Evolutionary conservation across 2,113 vertebrate species (phyloP), one percentile per base, ranked within the genome.

Genomic region (Gymnobelideus leadbeateri): DNA sequence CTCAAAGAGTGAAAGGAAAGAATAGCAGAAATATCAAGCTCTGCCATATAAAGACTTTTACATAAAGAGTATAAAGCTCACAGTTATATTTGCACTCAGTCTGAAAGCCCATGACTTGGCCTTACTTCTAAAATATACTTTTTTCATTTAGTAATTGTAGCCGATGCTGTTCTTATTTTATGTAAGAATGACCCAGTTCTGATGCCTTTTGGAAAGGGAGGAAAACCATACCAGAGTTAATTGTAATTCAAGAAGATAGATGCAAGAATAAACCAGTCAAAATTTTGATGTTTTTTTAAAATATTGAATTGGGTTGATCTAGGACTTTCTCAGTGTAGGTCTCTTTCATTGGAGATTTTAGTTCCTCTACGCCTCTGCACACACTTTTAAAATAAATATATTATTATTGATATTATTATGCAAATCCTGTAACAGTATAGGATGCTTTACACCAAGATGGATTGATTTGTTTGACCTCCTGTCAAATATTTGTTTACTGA

Each of bases 401-500:
- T 93, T 53, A 31, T 90, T 94, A 90, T n/a, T 43, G 16, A 46
- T 92, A 25, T 68, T 94, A 31, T 92, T 28, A 91, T 91, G 49
- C 50, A 89, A 61, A 89, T 91, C 26, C 37, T 43, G 54, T 54
- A 92, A 47, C 5, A 90, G 23, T 23, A 77, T 92, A 23, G 53
- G 24, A 91, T 95, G 89, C n/a, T 51, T 68, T 93, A 84, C 3
- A 93, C 31, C 6, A 55, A 25, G 6, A 16, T 96, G 43, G 26
- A 92, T 50, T 91, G 9, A 68, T 97, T 97, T 96, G 52, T 61
- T 95, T 93, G 89, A 96, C 25, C 94, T 96, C 46, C 89, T 97
- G 61, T 97, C 57, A 97, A 94, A 89, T 97, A 90, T 94, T 53
- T 97, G 89, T 94, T 97, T 68, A 91, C 96, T 97, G 97, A 57